Percentiles rank a stretch among this genome's conserved stretches.
Conservation (phyloP, 2,113 vertebrate species). For the Murina feae region DNA sequence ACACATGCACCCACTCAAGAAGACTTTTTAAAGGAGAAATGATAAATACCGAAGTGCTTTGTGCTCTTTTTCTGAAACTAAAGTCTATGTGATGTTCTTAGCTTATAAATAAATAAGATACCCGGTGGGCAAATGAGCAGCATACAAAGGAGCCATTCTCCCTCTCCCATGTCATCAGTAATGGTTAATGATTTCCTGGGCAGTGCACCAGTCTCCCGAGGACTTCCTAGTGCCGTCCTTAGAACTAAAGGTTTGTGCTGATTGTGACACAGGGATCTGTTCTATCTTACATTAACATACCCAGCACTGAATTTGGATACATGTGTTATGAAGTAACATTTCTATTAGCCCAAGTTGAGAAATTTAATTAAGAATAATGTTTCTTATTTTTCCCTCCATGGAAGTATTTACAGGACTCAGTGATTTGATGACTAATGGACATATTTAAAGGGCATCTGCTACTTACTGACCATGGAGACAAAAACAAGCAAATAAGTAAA, state of each 20-base stretch:
- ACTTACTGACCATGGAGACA: slow-evolving; percentile 34
- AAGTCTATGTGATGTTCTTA: neutral
- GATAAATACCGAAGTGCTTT: neutral
- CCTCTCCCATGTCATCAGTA: neutral
- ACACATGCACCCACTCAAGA: neutral
- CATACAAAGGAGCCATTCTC: neutral
- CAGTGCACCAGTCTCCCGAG: neutral
- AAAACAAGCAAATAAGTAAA: neutral
- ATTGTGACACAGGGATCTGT: slow-evolving; percentile 25
- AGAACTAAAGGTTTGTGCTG: neutral
- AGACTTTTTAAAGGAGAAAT: neutral
- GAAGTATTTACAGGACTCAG: slow-evolving; percentile 51
- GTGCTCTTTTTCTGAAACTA: neutral
- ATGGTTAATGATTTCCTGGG: neutral
- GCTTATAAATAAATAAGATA: slow-evolving; percentile 51
- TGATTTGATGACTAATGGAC: slow-evolving; percentile 51
- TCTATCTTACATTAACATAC: slow-evolving; percentile 49
- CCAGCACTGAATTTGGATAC: slow-evolving; percentile 31
- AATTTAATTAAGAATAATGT: slow-evolving; percentile 64
- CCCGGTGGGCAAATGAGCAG: neutral
- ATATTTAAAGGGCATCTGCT: slow-evolving; percentile 55
- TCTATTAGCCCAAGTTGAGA: slow-evolving; percentile 59
- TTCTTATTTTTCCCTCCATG: slow-evolving; percentile 21
- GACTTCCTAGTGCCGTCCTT: neutral
- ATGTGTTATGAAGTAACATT: slow-evolving; percentile 56